phyloP scores from a whole-genome alignment of 2,113 vertebrate species.

The Tringa solitaria region DNA sequence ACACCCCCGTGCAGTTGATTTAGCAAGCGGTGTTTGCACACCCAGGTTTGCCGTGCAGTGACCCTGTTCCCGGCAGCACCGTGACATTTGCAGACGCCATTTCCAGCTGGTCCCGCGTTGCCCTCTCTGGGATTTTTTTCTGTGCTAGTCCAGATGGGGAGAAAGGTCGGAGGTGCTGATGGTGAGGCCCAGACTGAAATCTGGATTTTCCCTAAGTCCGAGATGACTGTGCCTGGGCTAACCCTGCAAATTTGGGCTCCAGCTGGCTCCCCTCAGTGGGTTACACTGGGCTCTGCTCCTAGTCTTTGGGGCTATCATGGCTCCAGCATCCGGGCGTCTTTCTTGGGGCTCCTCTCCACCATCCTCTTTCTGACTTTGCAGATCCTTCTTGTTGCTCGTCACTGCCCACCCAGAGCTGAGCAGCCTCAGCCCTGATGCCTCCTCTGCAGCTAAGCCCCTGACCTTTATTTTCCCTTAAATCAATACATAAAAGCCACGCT shows the following conservation, averaged over 20 bases:
- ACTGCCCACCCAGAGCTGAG: background rate
- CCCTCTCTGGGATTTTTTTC: background rate
- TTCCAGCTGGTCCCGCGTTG: background rate
- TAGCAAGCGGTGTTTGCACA: background rate
- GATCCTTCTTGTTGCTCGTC: background rate
- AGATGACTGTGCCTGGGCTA: background rate
- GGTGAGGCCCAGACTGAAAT: background rate
- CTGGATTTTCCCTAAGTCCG: background rate
- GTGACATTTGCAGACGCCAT: background rate
- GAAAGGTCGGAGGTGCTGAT: background rate
- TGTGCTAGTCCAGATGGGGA: background rate
- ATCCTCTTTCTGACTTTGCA: background rate
- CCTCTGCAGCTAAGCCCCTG: background rate
- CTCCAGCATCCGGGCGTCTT: fast-evolving
- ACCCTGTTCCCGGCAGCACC: background rate
- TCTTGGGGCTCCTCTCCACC: background rate
- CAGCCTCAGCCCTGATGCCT: background rate
- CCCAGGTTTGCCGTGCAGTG: background rate
- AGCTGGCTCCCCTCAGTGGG: background rate
- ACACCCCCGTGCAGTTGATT: background rate
- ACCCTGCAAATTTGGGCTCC: background rate
- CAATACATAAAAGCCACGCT: background rate
- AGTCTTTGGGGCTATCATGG: background rate
- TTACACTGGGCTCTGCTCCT: background rate
- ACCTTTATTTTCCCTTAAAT: conserved; percentile 37